Evolutionary conservation across 2,888 invertebrate species (phyloP).

Genomic region (Amphipoea oculea): DNA sequence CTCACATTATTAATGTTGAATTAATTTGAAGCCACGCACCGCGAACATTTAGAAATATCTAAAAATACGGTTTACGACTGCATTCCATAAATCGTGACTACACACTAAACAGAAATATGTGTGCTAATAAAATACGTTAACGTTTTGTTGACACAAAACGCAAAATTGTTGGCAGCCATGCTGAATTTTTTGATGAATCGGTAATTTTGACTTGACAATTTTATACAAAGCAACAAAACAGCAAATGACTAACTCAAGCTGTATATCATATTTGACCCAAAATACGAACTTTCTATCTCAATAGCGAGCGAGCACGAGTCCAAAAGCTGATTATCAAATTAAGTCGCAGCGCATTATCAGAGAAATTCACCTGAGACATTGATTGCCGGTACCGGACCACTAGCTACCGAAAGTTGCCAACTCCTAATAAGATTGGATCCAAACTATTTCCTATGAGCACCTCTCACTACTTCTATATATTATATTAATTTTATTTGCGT

Average conservation of each 20-base stretch:
- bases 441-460: constrained; percentile 64
- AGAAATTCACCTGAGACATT: constrained; percentile 66
- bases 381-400: constrained; percentile 64
- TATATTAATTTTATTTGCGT: constrained; percentile 51
- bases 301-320: constrained; percentile 22
- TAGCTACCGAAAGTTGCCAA: constrained; percentile 71
- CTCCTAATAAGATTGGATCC: constrained; percentile 76
- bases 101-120: constrained; percentile 49
- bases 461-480: constrained; percentile 40
- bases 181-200: constrained; percentile 14
- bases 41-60: constrained; percentile 40
- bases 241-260: constrained; percentile 6
- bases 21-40: constrained; percentile 13
- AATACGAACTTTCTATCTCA: constrained; percentile 13
- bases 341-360: constrained; percentile 68
- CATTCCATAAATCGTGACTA: constrained; percentile 42
- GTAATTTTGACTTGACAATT: constrained; percentile 37
- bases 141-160: constrained; percentile 45
- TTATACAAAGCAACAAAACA: constrained; percentile 18
- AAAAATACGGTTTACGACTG: constrained; percentile 39
- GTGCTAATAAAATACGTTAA: constrained; percentile 51
- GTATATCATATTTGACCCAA: neutral
- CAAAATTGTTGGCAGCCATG: constrained; percentile 40
- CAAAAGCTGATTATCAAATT: constrained; percentile 59
- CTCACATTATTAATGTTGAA: neutral